phyloP scores from a whole-genome alignment of 1,140 invertebrate species.

The Agraylea sexmaculata region DNA sequence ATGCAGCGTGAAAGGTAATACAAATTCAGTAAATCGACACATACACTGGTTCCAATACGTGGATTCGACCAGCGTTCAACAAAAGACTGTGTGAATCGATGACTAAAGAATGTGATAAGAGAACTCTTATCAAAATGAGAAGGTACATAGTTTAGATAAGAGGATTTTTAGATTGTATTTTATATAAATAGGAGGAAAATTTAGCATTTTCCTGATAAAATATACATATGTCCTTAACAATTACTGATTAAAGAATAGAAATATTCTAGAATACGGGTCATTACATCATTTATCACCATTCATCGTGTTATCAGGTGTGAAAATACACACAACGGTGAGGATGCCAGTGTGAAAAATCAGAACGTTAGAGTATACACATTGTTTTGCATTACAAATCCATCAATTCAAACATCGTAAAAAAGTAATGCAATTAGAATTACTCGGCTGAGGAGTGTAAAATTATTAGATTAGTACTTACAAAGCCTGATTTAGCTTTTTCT shows the following conservation, averaged over 20 bases:
- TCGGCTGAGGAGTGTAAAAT: conserved; percentile 4
- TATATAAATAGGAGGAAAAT: too few relatives aligned
- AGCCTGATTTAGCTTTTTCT: conserved; percentile 38
- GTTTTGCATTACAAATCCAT: background rate
- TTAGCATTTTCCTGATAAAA: too few relatives aligned
- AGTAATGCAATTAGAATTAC: conserved; percentile 4
- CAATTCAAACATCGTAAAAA: background rate
- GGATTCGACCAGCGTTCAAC: too few relatives aligned
- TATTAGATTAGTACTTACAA: conserved; percentile 30
- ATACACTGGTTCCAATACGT: conserved; percentile 8
- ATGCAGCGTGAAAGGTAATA: conserved; percentile 4
- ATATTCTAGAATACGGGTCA: too few relatives aligned
- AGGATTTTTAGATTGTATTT: too few relatives aligned
- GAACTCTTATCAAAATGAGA: background rate
- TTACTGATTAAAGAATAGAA: too few relatives aligned
- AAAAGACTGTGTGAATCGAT: too few relatives aligned
- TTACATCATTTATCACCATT: background rate
- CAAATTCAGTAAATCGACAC: conserved; percentile 8
- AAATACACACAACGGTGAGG: background rate
- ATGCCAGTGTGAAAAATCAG: background rate
- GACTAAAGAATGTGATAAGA: conserved; percentile 5
- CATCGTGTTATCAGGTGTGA: background rate
- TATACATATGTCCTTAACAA: too few relatives aligned
- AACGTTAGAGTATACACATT: background rate
- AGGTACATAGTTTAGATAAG: background rate